These are phyloP conservation scores for Melinopterus prodromus DNA, from an alignment of 2,888 invertebrate genomes.

Conservation along the genomic window DNA sequence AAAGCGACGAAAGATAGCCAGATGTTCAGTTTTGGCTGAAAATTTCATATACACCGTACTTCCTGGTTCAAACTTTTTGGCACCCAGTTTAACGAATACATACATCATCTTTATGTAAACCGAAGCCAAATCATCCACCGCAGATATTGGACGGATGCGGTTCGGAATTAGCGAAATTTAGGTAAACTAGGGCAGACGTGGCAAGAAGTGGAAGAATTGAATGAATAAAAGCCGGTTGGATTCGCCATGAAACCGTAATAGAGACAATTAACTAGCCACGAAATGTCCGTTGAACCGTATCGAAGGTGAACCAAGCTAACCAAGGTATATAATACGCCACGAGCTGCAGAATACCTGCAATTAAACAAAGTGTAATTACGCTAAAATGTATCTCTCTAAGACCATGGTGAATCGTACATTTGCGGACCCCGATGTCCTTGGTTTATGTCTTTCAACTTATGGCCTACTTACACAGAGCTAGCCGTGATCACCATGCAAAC, in stretches of 20 bases:
- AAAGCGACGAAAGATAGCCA: too few relatives aligned
- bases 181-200: too few relatives aligned
- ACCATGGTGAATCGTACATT: constrained; percentile 57
- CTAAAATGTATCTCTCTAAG: constrained; percentile 52
- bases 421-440: constrained; percentile 74
- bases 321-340: constrained; percentile 38
- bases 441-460: constrained; percentile 72
- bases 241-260: background rate
- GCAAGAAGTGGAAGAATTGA: too few relatives aligned
- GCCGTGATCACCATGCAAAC: constrained; percentile 48
- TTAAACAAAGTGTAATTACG: constrained; percentile 47
- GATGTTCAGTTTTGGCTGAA: too few relatives aligned
- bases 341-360: constrained; percentile 48
- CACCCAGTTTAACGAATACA: too few relatives aligned
- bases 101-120: too few relatives aligned
- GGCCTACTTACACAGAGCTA: constrained; percentile 58
- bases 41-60: too few relatives aligned
- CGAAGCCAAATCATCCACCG: too few relatives aligned
- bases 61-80: too few relatives aligned
- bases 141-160: too few relatives aligned
- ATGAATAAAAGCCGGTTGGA: too few relatives aligned
- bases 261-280: constrained; percentile 23
- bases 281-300: constrained; percentile 37
- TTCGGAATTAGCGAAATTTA: too few relatives aligned
- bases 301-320: constrained; percentile 32